These are phyloP conservation scores for Mythimna lalbum DNA, from an alignment of 2,888 invertebrate species.

Conservation along the genomic window DNA sequence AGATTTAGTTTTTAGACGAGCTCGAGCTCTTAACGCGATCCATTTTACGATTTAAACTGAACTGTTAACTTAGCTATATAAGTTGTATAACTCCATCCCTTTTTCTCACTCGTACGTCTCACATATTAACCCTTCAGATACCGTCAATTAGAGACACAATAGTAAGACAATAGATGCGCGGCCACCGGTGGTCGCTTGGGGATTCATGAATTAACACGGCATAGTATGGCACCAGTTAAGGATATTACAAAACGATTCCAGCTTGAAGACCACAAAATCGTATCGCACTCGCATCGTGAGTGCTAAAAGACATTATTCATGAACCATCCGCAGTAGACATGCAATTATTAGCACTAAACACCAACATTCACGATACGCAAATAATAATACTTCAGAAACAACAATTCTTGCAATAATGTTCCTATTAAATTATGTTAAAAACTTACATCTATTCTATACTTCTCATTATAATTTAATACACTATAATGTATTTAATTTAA, in stretches of 20 bases:
- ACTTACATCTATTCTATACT: constrained; percentile 29
- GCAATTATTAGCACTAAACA: constrained; percentile 61
- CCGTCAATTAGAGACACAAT: too few relatives aligned
- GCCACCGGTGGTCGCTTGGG: too few relatives aligned
- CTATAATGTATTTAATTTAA: constrained; percentile 32
- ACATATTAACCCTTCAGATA: too few relatives aligned
- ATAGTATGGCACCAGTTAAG: too few relatives aligned
- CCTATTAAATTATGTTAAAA: constrained; percentile 53
- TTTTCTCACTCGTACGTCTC: too few relatives aligned
- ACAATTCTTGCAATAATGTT: constrained; percentile 33
- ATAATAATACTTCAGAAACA: constrained; percentile 49
- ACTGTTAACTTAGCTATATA: too few relatives aligned
- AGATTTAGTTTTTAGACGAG: neutral
- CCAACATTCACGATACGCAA: constrained; percentile 36
- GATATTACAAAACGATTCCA: neutral
- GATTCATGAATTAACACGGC: too few relatives aligned
- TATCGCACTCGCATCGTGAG: constrained; percentile 36
- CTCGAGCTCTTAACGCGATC: too few relatives aligned
- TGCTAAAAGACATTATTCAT: constrained; percentile 45
- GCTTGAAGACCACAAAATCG: constrained; percentile 12
- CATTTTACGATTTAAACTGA: too few relatives aligned
- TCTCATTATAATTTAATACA: constrained; percentile 7
- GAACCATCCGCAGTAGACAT: constrained; percentile 51
- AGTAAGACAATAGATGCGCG: too few relatives aligned
- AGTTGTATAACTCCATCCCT: too few relatives aligned